These are phyloP conservation scores for Gastrophryne carolinensis DNA, from an alignment of 2,797 vertebrate species.

Conservation along the genomic window DNA sequence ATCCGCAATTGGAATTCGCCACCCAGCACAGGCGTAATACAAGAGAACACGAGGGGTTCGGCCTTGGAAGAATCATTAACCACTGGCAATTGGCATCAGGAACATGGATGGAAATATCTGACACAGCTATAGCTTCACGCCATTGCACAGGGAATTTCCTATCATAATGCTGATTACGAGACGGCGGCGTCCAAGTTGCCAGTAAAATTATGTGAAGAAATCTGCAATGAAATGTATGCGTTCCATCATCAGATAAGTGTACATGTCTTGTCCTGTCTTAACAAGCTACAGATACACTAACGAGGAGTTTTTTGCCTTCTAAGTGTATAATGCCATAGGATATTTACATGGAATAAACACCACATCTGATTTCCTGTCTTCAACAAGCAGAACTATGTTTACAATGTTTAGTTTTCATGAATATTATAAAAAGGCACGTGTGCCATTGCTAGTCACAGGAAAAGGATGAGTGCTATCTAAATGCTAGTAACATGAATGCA, in stretches of 20 bases:
- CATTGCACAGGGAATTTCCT: conserved; percentile 1
- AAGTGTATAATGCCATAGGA: neutral
- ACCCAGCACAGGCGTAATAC: neutral
- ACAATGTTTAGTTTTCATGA: neutral
- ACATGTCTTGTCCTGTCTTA: neutral
- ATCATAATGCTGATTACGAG: neutral
- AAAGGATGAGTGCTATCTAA: conserved; percentile 12
- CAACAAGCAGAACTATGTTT: neutral
- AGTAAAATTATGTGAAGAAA: neutral
- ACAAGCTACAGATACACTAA: neutral
- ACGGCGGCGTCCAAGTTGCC: neutral
- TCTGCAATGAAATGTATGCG: neutral
- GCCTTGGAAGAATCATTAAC: neutral
- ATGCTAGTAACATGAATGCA: neutral
- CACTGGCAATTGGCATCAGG: neutral
- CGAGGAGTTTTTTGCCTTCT: neutral
- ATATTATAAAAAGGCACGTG: conserved; percentile 9
- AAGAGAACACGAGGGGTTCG: neutral
- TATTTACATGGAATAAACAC: neutral
- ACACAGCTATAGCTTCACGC: neutral
- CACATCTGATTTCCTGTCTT: neutral
- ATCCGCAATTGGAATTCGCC: neutral
- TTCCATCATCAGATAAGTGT: neutral
- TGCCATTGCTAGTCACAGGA: neutral
- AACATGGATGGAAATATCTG: neutral